A percentile compares a stretch with the other conserved stretches of the same genome.
Evolutionary conservation across 30 jellyfish, hydroid and myxozoan genomes (phyloP).

Genomic region (Sanderia malayensis): DNA sequence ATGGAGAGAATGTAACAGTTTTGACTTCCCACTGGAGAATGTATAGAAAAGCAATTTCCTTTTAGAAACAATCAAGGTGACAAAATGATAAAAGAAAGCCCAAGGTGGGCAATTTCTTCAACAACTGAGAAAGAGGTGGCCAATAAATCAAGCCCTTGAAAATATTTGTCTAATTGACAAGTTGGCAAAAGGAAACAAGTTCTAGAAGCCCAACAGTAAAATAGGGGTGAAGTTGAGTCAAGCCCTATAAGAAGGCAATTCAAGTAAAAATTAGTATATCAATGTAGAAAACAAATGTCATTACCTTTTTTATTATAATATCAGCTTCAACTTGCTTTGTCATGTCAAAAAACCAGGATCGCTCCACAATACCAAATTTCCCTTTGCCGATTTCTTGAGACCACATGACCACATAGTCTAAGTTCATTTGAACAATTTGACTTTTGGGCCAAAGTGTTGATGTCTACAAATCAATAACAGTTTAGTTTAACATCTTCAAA

Average conservation of each 20-base stretch:
- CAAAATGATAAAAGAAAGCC: too few relatives aligned
- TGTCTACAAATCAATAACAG: background rate
- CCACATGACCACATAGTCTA: conserved; percentile 20
- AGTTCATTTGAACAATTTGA: background rate
- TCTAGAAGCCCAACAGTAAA: background rate
- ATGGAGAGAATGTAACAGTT: too few relatives aligned
- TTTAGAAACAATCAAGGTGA: too few relatives aligned
- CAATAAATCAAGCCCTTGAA: too few relatives aligned
- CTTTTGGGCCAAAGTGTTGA: conserved; percentile 26
- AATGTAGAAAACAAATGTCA: background rate
- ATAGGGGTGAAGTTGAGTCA: background rate
- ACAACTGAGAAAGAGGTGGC: too few relatives aligned
- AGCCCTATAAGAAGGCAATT: background rate
- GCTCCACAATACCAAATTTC: conserved; percentile 11
- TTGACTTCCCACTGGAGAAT: too few relatives aligned
- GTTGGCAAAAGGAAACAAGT: background rate
- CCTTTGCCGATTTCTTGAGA: conserved; percentile 18
- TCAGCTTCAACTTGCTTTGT: conserved; percentile 35
- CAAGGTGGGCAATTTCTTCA: too few relatives aligned
- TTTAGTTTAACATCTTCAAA: background rate
- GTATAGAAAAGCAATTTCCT: too few relatives aligned
- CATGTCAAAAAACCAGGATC: conserved; percentile 32
- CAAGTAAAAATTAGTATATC: background rate
- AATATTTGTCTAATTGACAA: too few relatives aligned
- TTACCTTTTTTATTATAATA: conserved; percentile 31